Conservation (phyloP, 2,888 invertebrate species). For the Apeira syringaria region DNA sequence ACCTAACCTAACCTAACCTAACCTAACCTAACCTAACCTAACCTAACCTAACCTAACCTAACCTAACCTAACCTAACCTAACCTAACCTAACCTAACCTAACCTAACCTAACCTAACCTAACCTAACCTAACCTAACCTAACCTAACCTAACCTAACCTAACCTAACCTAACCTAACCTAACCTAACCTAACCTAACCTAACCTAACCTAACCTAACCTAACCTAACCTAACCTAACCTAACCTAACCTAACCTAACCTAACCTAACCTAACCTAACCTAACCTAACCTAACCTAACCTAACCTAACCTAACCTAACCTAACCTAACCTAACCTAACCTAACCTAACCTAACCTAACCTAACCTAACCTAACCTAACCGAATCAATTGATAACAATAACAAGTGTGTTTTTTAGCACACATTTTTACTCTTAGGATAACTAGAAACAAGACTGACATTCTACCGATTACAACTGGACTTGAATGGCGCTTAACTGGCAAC, state of each 20-base stretch:
- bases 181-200: conserved; percentile 1
- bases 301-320: conserved; percentile 1
- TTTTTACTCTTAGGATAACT: too few relatives aligned
- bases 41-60: too few relatives aligned
- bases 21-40: too few relatives aligned
- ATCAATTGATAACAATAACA: too few relatives aligned
- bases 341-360: conserved; percentile 1
- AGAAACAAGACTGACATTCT: too few relatives aligned
- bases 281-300: conserved; percentile 1
- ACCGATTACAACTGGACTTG: too few relatives aligned
- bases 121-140: conserved; percentile 1
- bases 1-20: too few relatives aligned
- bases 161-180: conserved; percentile 1
- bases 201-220: conserved; percentile 1
- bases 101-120: conserved; percentile 1
- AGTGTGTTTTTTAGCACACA: too few relatives aligned
- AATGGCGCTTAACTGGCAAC: too few relatives aligned
- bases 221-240: conserved; percentile 1
- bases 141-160: conserved; percentile 1
- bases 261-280: conserved; percentile 1
- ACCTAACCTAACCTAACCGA: conserved; percentile 1
- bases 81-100: not conserved
- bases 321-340: conserved; percentile 1
- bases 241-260: conserved; percentile 1
- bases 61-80: not conserved